Base-by-base conservation (phyloP, 2,113 vertebrate species). In the Toxotes jaculatrix region DNA sequence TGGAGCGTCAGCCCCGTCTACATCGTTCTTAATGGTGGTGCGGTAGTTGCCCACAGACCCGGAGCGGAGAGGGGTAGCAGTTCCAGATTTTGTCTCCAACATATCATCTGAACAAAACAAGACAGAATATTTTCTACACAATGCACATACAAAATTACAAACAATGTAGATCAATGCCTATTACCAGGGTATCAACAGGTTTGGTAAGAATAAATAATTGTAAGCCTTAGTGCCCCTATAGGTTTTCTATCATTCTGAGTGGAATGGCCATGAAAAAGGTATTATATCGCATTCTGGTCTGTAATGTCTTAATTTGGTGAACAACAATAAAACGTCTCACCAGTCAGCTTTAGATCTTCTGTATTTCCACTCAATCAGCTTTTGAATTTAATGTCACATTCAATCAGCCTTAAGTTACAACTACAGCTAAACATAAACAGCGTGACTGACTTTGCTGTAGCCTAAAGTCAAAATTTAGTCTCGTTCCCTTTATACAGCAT, bases 1-100 rank as follows among this genome's bases (percentile, higher is more conserved):
- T 0, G 91, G 57, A 68, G 92, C 93, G 0, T 91, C 96, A 64
- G 96, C 96, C 57, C 89, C 95, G 40, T 97, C 97, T 2, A 89
- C 92, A 79, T 99, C 98, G 47, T 87, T 96, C 95, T 97, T 99
- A 68, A 97, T 94, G 83, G 96, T 92, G 64, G 95, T 95, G 80
- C 95, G 96, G 5, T 95, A 96, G 93, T 97, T 98, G 85, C 97
- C 96, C 82, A 98, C 93, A 23, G 98, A 99, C 61, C 97, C 97
- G 0, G 97, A 99, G 80, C 97, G 96, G 88, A 96, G 97, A 71
- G 97, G 97, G 36, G 98, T 98, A 69, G 97, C 95, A 74, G 96
- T 97, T 76, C 98, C 98, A 77, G 97, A 98, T 92, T 98, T 99
- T 0, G 90, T 87, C 93, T 99, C 98, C 90, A 95, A 90, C 79